Evolutionary conservation across 2,113 vertebrate species (phyloP).

Genomic region (Cervus canadensis): DNA sequence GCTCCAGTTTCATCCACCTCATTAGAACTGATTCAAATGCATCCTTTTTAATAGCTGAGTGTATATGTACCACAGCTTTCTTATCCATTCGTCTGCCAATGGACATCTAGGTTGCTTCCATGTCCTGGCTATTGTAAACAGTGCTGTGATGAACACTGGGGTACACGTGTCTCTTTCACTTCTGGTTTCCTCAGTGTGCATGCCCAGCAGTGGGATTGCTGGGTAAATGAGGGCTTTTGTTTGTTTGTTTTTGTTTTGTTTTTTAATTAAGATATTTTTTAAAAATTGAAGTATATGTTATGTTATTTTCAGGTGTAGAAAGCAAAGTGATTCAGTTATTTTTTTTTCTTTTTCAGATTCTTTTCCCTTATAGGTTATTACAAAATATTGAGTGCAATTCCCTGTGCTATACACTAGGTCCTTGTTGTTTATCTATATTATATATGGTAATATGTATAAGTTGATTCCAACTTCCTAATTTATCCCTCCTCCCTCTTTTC

Average conservation of each 20-base stretch:
- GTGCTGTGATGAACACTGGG: no score
- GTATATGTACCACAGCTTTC: no score
- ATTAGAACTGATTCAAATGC: no score
- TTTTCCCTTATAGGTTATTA: neutral
- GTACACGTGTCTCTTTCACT: no score
- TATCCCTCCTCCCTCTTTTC: neutral
- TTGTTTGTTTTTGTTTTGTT: neutral
- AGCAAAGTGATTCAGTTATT: neutral
- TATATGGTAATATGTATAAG: neutral
- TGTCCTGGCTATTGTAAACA: no score
- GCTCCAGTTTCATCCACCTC: no score
- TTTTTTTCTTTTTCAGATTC: neutral
- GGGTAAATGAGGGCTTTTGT: neutral
- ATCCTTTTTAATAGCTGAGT: no score
- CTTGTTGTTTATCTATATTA: neutral
- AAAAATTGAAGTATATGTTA: neutral
- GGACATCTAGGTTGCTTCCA: no score
- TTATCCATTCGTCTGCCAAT: no score
- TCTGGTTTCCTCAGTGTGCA: no score
- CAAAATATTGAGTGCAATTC: neutral
- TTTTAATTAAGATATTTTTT: rapidly evolving
- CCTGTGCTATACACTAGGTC: neutral
- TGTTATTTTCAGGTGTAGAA: neutral
- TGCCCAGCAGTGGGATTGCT: no score
- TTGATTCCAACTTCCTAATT: neutral